A percentile compares a stretch with the other conserved stretches of the same genome.
phyloP scores from a whole-genome alignment of 1,140 invertebrate genomes.

The Lepidotrigona ventralis region DNA sequence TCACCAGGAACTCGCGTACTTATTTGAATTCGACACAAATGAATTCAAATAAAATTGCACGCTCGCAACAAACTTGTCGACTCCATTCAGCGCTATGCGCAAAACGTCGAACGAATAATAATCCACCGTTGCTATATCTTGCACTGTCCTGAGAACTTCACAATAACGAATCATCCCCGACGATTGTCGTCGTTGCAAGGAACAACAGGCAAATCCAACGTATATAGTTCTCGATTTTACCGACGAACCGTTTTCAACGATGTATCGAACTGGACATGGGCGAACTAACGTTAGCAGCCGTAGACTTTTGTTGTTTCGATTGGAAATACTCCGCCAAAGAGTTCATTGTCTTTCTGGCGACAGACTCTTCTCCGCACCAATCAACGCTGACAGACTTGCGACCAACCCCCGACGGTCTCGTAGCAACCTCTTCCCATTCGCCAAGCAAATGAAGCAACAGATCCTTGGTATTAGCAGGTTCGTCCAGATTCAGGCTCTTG shows the following conservation, averaged over 20 bases:
- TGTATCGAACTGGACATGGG: slow-evolving; percentile 58
- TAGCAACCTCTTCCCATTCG: slow-evolving; percentile 84
- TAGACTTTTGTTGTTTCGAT: slow-evolving; percentile 71
- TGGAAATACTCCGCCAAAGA: slow-evolving; percentile 79
- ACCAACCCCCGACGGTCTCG: slow-evolving; percentile 51
- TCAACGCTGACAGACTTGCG: slow-evolving; percentile 77
- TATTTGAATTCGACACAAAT: slow-evolving; percentile 13
- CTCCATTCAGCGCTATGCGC: not conserved
- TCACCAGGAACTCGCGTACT: slow-evolving; percentile 10
- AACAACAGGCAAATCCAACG: not conserved
- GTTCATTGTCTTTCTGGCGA: slow-evolving; percentile 77
- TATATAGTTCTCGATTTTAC: not conserved
- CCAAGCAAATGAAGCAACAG: slow-evolving; percentile 86
- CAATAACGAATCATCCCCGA: not conserved
- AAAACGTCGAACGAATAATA: not conserved
- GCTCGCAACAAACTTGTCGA: not conserved
- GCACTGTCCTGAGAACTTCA: slow-evolving; percentile 7
- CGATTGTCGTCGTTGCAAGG: not conserved
- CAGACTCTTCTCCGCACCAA: slow-evolving; percentile 74
- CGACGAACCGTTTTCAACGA: slow-evolving; percentile 55
- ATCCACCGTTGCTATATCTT: not conserved
- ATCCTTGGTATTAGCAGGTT: slow-evolving; percentile 84
- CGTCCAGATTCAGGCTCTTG: slow-evolving; percentile 74
- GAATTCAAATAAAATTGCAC: slow-evolving; percentile 6
- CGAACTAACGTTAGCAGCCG: slow-evolving; percentile 20